A percentile compares a stretch with the other conserved stretches of the same genome.
Evolutionary conservation across 2,888 invertebrate genomes (phyloP).

Genomic region (Drosophila kokeensis): DNA sequence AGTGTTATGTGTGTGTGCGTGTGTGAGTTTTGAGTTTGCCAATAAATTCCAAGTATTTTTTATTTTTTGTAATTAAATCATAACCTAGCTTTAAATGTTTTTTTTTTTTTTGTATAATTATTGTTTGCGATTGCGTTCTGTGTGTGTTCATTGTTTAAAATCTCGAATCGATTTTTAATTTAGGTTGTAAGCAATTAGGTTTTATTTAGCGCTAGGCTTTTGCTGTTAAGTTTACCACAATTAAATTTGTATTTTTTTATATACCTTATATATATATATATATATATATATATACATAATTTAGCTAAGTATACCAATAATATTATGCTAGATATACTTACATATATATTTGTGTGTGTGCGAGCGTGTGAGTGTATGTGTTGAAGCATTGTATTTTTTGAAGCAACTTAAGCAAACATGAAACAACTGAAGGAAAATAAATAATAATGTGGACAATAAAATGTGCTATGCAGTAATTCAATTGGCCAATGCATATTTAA

Average conservation of each 20-base stretch:
- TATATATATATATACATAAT: background rate
- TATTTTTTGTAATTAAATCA: constrained; percentile 21
- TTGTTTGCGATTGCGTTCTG: constrained; percentile 35
- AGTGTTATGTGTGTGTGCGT: background rate
- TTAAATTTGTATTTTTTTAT: constrained; percentile 57
- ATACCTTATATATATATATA: constrained; percentile 5
- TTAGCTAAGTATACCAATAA: constrained; percentile 9
- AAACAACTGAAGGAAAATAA: background rate
- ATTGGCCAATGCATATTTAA: constrained; percentile 28
- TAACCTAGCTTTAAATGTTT: constrained; percentile 57
- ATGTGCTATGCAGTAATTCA: constrained; percentile 54
- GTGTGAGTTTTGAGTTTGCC: constrained; percentile 36
- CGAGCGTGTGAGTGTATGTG: constrained; percentile 19
- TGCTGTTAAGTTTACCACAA: constrained; percentile 69
- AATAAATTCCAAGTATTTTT: constrained; percentile 69
- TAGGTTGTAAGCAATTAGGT: constrained; percentile 34
- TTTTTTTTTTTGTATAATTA: constrained; percentile 37
- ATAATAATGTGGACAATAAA: constrained; percentile 67
- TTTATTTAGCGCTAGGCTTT: constrained; percentile 57
- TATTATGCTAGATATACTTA: constrained; percentile 20
- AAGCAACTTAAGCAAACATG: constrained; percentile 52
- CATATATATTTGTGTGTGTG: constrained; percentile 2
- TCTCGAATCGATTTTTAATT: constrained; percentile 29
- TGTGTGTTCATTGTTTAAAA: constrained; percentile 55
- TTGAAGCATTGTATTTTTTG: constrained; percentile 70